Percentiles rank a stretch among this genome's conserved stretches.
Conservation (phyloP, 1,140 invertebrate species). For the Cherax quadricarinatus region DNA sequence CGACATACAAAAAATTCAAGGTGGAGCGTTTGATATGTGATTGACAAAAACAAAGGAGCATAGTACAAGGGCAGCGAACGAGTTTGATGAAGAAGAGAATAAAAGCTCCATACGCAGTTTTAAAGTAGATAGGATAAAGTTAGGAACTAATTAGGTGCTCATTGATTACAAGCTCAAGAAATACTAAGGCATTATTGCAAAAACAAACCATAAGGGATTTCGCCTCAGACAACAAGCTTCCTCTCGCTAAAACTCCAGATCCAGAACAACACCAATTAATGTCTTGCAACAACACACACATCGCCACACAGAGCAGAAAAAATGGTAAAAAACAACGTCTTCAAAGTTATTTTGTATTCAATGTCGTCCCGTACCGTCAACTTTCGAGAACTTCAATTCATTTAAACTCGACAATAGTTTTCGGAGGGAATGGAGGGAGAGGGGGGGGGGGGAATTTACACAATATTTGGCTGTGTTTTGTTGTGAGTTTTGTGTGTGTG, state of each 20-base stretch:
- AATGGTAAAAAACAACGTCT: not conserved
- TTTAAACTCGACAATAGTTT: constrained; percentile 14
- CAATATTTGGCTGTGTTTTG: not conserved
- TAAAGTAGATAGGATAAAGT: too few relatives aligned
- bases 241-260: not conserved
- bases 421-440: not conserved
- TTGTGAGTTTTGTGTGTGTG: not conserved
- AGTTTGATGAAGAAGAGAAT: too few relatives aligned
- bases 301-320: not conserved
- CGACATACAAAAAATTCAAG: too few relatives aligned
- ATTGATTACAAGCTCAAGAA: too few relatives aligned
- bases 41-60: too few relatives aligned
- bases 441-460: not conserved
- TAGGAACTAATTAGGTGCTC: too few relatives aligned
- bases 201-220: too few relatives aligned
- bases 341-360: not conserved
- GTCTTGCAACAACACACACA: not conserved
- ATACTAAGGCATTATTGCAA: too few relatives aligned
- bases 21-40: too few relatives aligned
- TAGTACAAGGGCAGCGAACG: too few relatives aligned
- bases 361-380: not conserved
- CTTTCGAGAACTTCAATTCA: not conserved
- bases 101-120: too few relatives aligned
- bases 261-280: not conserved
- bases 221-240: too few relatives aligned